Evolutionary conservation across 2,888 invertebrate genomes (phyloP).

Genomic region (Plebejus argus): DNA sequence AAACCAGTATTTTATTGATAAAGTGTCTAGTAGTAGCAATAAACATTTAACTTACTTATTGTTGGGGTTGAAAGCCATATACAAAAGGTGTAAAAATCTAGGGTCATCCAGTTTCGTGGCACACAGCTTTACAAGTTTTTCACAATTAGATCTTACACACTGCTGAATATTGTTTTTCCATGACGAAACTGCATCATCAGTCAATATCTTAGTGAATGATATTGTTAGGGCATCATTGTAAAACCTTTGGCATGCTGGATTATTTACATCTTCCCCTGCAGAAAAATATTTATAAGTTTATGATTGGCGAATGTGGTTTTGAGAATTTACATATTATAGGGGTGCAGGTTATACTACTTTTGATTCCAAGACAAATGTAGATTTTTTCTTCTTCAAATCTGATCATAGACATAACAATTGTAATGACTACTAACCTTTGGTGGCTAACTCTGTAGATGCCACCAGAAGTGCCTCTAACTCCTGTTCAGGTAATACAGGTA

Average conservation of each 20-base stretch:
- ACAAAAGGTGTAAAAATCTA: conserved; percentile 93
- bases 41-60: conserved; percentile 86
- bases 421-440: conserved; percentile 82
- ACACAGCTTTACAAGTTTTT: conserved; percentile 94
- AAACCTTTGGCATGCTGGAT: conserved; percentile 95
- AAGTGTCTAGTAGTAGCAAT: neutral
- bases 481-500: conserved; percentile 97
- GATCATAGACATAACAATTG: conserved; percentile 15
- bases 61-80: conserved; percentile 96
- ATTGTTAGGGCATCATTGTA: conserved; percentile 96
- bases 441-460: conserved; percentile 93
- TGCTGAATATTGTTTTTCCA: conserved; percentile 99
- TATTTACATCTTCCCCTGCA: conserved; percentile 91
- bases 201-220: conserved; percentile 97
- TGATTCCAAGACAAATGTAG: neutral
- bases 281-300: conserved; percentile 31
- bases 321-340: neutral
- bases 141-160: conserved; percentile 96
- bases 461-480: conserved; percentile 95
- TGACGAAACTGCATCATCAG: conserved; percentile 98
- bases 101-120: conserved; percentile 97
- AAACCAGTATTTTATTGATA: too few species aligned
- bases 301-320: neutral
- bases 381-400: neutral
- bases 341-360: neutral